These are phyloP conservation scores for Virgularia gustaviana DNA, from an alignment of 92 coral and sea anemone species.

Conservation along the genomic window DNA sequence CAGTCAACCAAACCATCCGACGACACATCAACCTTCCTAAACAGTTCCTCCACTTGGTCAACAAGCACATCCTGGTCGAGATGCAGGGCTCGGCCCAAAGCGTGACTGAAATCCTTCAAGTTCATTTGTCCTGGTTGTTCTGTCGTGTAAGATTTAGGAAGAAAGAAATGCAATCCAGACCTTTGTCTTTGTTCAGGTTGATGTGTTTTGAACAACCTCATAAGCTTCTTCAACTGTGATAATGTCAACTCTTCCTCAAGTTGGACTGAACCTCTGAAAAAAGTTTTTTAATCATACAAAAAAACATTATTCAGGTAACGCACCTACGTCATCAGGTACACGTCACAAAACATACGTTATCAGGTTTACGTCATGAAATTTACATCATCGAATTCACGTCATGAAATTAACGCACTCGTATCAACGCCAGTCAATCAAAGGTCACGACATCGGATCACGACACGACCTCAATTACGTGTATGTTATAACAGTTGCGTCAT, in stretches of 20 bases:
- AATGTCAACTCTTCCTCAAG: conserved; percentile 82
- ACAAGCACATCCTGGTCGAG: conserved; percentile 68
- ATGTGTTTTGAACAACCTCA: conserved; percentile 78
- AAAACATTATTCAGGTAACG: background rate
- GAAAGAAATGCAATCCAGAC: background rate
- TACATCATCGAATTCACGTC: too few species aligned
- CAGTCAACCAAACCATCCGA: conserved; percentile 97
- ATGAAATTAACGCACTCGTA: too few species aligned
- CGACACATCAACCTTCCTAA: conserved; percentile 86
- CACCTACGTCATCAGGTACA: too few species aligned
- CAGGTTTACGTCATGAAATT: too few species aligned
- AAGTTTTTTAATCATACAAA: too few species aligned
- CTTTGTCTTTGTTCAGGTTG: background rate
- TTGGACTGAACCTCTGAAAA: conserved; percentile 49
- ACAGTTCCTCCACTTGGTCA: conserved; percentile 70
- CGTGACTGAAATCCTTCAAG: conserved; percentile 68
- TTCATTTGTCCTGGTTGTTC: conserved; percentile 77
- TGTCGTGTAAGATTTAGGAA: background rate
- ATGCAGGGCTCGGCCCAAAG: conserved; percentile 63
- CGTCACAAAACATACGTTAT: too few species aligned
- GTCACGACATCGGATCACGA: too few species aligned
- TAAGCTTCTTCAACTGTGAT: conserved; percentile 70
- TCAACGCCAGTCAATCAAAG: too few species aligned
- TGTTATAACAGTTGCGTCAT: too few species aligned
- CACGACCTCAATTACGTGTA: too few species aligned